These are phyloP conservation scores for Cephus rjabovi DNA, from an alignment of 2,888 invertebrate genomes.

Conservation along the genomic window DNA sequence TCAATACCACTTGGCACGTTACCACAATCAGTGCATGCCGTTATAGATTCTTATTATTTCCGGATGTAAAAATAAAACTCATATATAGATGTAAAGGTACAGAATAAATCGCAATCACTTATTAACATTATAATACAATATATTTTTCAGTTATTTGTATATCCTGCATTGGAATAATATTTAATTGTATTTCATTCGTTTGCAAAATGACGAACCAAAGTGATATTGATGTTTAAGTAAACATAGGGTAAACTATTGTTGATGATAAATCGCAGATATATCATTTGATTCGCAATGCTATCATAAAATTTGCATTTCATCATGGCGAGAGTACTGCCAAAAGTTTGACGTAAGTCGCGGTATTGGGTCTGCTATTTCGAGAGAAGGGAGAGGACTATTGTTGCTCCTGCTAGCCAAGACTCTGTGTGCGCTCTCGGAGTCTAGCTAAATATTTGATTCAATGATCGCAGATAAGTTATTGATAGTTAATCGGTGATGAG, in stretches of 20 bases:
- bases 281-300: not conserved
- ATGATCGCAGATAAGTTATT: not conserved
- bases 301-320: conserved; percentile 19
- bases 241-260: not conserved
- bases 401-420: conserved; percentile 27
- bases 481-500: not conserved
- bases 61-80: not conserved
- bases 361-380: conserved; percentile 53
- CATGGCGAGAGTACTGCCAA: conserved; percentile 39
- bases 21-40: not conserved
- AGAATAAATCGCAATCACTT: not conserved
- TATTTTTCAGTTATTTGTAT: not conserved
- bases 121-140: not conserved
- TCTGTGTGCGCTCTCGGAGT: conserved; percentile 18
- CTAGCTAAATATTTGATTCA: conserved; percentile 16
- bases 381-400: conserved; percentile 36
- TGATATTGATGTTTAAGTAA: not conserved
- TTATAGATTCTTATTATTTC: not conserved
- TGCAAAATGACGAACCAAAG: not conserved
- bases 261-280: not conserved
- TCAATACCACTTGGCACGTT: not conserved
- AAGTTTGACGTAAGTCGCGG: conserved; percentile 44
- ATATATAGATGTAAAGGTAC: not conserved
- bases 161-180: not conserved
- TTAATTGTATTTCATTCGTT: not conserved